A percentile compares a stretch with the other conserved stretches of the same genome.
Conservation (phyloP, 92 coral and sea anemone genomes). For the Phenganax marumi region DNA sequence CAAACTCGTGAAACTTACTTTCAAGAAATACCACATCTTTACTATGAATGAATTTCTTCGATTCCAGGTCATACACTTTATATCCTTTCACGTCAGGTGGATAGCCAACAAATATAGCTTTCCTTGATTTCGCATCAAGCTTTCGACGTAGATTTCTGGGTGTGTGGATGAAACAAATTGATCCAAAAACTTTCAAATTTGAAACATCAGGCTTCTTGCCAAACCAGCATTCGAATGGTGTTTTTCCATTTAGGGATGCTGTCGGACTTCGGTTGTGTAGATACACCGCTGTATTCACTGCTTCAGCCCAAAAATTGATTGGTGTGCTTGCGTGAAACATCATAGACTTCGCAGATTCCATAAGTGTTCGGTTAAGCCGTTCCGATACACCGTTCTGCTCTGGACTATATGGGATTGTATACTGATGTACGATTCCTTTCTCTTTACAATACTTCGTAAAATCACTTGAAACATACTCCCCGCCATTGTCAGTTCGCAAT, state of each 20-base stretch:
- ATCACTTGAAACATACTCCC: slow-evolving; percentile 28
- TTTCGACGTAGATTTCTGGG: slow-evolving; percentile 53
- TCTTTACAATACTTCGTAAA: slow-evolving; percentile 37
- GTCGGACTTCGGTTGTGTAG: slow-evolving; percentile 43
- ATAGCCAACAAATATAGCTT: slow-evolving; percentile 38
- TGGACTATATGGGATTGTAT: slow-evolving; percentile 48
- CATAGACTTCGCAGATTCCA: slow-evolving; percentile 47
- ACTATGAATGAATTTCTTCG: neutral
- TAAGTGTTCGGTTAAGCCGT: slow-evolving; percentile 35
- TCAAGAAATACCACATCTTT: neutral
- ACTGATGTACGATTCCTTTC: slow-evolving; percentile 45
- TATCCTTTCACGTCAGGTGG: slow-evolving; percentile 35
- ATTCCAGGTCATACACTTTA: slow-evolving; percentile 21
- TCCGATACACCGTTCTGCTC: slow-evolving; percentile 48
- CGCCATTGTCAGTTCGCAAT: slow-evolving; percentile 46
- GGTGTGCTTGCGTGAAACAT: slow-evolving; percentile 32
- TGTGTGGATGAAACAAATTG: slow-evolving; percentile 52
- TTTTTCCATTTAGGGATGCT: neutral
- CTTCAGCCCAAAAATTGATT: slow-evolving; percentile 48
- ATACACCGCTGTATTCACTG: slow-evolving; percentile 42
- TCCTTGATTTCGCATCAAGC: slow-evolving; percentile 33
- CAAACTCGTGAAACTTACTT: neutral
- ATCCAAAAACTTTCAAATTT: slow-evolving; percentile 62
- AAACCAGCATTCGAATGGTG: slow-evolving; percentile 31
- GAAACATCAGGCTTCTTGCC: slow-evolving; percentile 54